Evolutionary conservation across 2,113 vertebrate genomes (phyloP).

Genomic region (zebrafish (Danio rerio)): GRCz12tu NC_133184.1:7808501-7809000

Average conservation of each 20-base stretch:
- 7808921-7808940: slow-evolving; percentile 6
- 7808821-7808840: neutral
- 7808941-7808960: slow-evolving; percentile 42
- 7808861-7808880: neutral
- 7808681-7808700: slow-evolving; percentile 69
- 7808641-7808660: slow-evolving; percentile 55
- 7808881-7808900: neutral
- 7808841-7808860: neutral
- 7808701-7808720: slow-evolving; percentile 84
- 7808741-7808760: slow-evolving; percentile 68
- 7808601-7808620: slow-evolving; percentile 33
- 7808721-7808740: slow-evolving; percentile 56
- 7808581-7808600: slow-evolving; percentile 39
- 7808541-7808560: slow-evolving; percentile 41
- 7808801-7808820: neutral
- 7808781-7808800: slow-evolving; percentile 29
- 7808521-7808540: slow-evolving; percentile 29
- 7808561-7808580: slow-evolving; percentile 47
- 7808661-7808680: slow-evolving; percentile 63
- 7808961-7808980: slow-evolving; percentile 54
- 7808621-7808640: slow-evolving; percentile 41
- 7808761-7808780: slow-evolving; percentile 30
- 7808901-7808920: slow-evolving; percentile 43
- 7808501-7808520: neutral
- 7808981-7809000: slow-evolving; percentile 51